phyloP scores from a whole-genome alignment of 2,113 vertebrate species.

The Nymphicus hollandicus region DNA sequence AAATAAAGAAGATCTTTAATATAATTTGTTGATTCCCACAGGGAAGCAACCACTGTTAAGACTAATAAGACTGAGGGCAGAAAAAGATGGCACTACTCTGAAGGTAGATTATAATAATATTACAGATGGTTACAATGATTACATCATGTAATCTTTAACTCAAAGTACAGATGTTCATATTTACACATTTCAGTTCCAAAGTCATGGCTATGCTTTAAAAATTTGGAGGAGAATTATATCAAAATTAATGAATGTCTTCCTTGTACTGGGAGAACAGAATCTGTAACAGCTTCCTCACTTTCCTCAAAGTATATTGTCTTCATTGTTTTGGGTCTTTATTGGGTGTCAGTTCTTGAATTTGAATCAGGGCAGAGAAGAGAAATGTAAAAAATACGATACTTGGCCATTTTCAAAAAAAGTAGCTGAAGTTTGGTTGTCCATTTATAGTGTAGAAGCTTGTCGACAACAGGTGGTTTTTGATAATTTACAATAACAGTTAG shows the following conservation, averaged over 20 bases:
- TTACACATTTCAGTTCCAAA: background rate
- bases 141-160: background rate
- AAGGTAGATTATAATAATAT: background rate
- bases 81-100: background rate
- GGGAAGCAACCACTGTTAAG: background rate
- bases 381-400: background rate
- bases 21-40: background rate
- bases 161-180: background rate
- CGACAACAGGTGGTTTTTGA: background rate
- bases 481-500: background rate
- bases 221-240: background rate
- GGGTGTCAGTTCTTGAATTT: background rate
- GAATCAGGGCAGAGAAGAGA: background rate
- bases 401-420: background rate
- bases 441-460: background rate
- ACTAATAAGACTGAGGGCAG: background rate
- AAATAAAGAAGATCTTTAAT: background rate
- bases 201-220: background rate
- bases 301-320: background rate
- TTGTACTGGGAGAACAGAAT: background rate
- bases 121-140: background rate
- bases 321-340: background rate
- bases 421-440: background rate
- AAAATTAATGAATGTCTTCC: background rate
- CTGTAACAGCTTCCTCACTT: background rate